A percentile compares a stretch with the other conserved stretches of the same genome.
Conservation (phyloP, 2,113 vertebrate genomes). For the Notarius quadriscutis region DNA sequence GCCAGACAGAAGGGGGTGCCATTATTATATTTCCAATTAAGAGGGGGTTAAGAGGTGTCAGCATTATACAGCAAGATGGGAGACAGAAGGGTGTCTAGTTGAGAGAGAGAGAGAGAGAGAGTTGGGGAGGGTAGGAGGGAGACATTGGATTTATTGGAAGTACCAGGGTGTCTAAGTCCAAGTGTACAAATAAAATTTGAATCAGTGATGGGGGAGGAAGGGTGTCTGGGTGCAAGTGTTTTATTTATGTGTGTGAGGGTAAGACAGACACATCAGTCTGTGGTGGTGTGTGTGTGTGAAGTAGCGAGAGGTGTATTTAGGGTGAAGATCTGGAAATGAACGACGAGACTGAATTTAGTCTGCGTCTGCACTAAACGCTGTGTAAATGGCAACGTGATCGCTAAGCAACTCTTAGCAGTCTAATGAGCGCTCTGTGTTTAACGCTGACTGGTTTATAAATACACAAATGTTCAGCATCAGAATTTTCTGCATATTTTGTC, state of each 20-base stretch:
- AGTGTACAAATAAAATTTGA: slow-evolving; percentile 29
- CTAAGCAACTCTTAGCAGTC: neutral
- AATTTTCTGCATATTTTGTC: neutral
- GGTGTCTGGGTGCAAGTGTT: slow-evolving; percentile 14
- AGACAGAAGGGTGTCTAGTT: neutral
- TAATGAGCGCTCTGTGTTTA: neutral
- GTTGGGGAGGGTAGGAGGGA: slow-evolving; percentile 13
- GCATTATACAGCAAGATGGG: neutral
- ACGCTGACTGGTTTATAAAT: slow-evolving; percentile 3
- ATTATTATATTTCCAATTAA: slow-evolving; percentile 24
- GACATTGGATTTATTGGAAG: slow-evolving; percentile 1
- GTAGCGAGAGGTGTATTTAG: neutral
- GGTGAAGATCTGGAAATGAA: neutral
- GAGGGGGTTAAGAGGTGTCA: slow-evolving; percentile 24
- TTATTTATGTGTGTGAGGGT: slow-evolving; percentile 9
- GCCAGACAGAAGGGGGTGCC: neutral
- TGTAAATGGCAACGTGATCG: neutral
- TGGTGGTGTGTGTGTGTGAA: neutral
- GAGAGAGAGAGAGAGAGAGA: neutral
- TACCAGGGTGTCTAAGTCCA: slow-evolving; percentile 35
- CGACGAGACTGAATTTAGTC: slow-evolving; percentile 1
- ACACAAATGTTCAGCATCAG: neutral
- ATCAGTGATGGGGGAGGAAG: slow-evolving; percentile 7
- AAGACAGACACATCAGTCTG: neutral
- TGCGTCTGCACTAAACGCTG: neutral